Evolutionary conservation across 2,888 invertebrate species (phyloP).

Genomic region (Drosophila nr. medialis): DNA sequence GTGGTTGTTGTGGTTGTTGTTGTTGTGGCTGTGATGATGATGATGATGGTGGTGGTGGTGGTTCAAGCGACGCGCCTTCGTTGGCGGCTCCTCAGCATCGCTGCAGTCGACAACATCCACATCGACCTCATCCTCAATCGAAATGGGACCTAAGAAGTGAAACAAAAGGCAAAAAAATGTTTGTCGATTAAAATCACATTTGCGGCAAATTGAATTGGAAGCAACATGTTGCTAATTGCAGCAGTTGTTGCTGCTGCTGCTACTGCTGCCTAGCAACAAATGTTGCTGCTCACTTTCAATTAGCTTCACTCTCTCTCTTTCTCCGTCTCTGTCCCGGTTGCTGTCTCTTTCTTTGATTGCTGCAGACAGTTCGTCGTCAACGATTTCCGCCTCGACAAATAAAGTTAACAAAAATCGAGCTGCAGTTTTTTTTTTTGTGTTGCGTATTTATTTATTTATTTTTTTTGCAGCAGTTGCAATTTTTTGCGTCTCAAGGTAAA

Average conservation of each 20-base stretch:
- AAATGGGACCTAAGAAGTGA: conserved; percentile 83
- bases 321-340: neutral
- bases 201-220: conserved; percentile 33
- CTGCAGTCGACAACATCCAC: conserved; percentile 90
- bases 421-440: conserved; percentile 11
- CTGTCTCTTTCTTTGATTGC: neutral
- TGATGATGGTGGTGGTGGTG: conserved; percentile 56
- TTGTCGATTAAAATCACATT: conserved; percentile 42
- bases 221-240: conserved; percentile 41
- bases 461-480: conserved; percentile 16
- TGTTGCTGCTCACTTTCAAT: conserved; percentile 27
- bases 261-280: conserved; percentile 9
- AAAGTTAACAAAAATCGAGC: conserved; percentile 42
- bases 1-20: conserved; percentile 48
- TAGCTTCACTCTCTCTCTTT: conserved; percentile 10
- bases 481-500: conserved; percentile 38
- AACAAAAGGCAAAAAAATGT: neutral
- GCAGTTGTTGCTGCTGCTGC: neutral
- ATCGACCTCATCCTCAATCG: conserved; percentile 88
- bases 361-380: conserved; percentile 63
- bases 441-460: neutral
- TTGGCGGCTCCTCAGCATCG: conserved; percentile 86
- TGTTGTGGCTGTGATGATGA: conserved; percentile 36
- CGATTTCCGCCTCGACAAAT: conserved; percentile 67
- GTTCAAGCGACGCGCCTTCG: conserved; percentile 80